These are phyloP conservation scores for Epizoanthus illoricatus DNA, from an alignment of 92 coral and sea anemone species.

Conservation along the genomic window DNA sequence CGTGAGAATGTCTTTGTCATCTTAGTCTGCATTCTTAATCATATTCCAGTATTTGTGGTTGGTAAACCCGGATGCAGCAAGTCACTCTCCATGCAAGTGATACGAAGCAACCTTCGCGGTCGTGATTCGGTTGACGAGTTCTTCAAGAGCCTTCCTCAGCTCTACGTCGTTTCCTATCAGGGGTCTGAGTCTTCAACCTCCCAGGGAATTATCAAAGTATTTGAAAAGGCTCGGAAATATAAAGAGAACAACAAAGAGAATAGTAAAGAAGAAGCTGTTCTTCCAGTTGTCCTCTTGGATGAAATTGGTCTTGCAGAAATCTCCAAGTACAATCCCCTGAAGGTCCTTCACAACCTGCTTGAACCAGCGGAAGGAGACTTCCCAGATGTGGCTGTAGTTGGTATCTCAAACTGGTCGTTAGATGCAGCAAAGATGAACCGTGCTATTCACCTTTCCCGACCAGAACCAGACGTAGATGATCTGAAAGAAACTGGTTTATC, in stretches of 20 bases:
- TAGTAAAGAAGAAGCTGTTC: constrained; percentile 70
- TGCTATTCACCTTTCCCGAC: constrained; percentile 96
- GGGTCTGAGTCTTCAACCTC: constrained; percentile 99
- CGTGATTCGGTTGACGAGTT: constrained; percentile 81
- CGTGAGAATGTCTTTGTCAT: constrained; percentile 97
- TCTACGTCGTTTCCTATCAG: constrained; percentile 91
- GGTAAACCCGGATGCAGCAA: constrained; percentile 99
- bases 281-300: constrained; percentile 95
- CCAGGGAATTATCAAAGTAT: constrained; percentile 91
- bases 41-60: constrained; percentile 93
- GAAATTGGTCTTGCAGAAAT: constrained; percentile 97
- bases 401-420: constrained; percentile 97
- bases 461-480: constrained; percentile 87
- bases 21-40: constrained; percentile 91
- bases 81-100: constrained; percentile 94
- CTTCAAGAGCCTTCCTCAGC: constrained; percentile 83
- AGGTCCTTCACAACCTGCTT: constrained; percentile 90
- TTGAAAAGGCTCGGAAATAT: constrained; percentile 92
- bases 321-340: constrained; percentile 94
- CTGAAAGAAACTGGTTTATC: constrained; percentile 90
- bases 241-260: constrained; percentile 74
- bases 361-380: constrained; percentile 81
- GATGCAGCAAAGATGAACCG: constrained; percentile 99
- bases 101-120: constrained; percentile 91
- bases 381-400: constrained; percentile 99